Base-by-base conservation (phyloP, 2,888 invertebrate genomes). In the Xiphydria camelus region DNA sequence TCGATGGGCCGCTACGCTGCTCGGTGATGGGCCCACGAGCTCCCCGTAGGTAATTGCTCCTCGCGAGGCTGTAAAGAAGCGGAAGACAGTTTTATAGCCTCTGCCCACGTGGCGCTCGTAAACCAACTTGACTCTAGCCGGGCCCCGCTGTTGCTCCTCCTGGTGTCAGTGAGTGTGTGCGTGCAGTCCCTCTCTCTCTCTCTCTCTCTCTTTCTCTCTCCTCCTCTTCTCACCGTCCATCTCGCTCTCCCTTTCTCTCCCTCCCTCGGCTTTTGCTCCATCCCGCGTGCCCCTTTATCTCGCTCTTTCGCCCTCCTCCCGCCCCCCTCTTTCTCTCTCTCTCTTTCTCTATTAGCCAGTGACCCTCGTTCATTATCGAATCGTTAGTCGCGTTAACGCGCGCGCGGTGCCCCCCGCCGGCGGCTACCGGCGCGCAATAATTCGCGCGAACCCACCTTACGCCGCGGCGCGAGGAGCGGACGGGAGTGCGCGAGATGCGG, bases 11-110 rank as follows among this genome's bases (percentile, higher is more conserved):
- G 29, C 29, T 29, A 29, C 53, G 48, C 57, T 49, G 54, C 57
- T 55, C 55, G 53, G 45, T 58, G n/a, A n/a, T n/a, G 61, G 57
- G 48, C 43, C 57, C 53, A 54, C 51, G 51, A 53, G 57, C 55
- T 53, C 53, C 54, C 55, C 45, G 55, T 58, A 55, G 64, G 68
- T 66, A 68, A 66, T 66, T 64, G 69, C 65, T 61, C 60, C 63
- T 62, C 59, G 62, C 59, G 57, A 70, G 63, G 63, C 73, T 77
- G 74, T 77, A 77, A 78, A 77, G 71, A 70, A 71, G 65, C 69
- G 61, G 70, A 75, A 75, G 78, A 78, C 78, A 78, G 77, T 78
- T 78, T 78, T 78, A 77, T 77, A 73, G 75, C 73, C 69, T 61
- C 64, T 68, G 73, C 65, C 74, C 79, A 78, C 79, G 79, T 78